These are phyloP conservation scores for Xestobium rufovillosum DNA, from an alignment of 2,888 invertebrate genomes.

Conservation along the genomic window DNA sequence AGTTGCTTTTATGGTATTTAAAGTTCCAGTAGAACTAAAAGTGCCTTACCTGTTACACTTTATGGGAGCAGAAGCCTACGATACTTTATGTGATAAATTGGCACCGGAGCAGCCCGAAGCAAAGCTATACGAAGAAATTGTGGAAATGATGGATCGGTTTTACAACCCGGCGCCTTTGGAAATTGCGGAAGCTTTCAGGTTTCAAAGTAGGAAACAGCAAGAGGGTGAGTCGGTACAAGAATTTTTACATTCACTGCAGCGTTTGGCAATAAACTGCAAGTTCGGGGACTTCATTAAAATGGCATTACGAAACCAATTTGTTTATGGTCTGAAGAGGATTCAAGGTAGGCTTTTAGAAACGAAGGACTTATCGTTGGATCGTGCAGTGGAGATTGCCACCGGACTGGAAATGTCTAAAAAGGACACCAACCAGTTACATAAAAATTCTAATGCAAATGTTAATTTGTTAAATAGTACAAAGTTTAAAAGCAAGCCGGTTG, in stretches of 20 bases:
- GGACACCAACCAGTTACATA: constrained; percentile 21
- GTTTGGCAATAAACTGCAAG: constrained; percentile 5
- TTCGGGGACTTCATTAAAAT: constrained; percentile 2
- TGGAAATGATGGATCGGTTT: constrained; percentile 4
- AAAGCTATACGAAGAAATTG: constrained; percentile 4
- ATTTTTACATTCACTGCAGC: too few species aligned
- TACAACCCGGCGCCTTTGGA: constrained; percentile 21
- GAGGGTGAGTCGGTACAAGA: constrained; percentile 17
- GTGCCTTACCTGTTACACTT: constrained; percentile 15
- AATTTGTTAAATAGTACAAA: constrained; percentile 4
- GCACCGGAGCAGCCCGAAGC: constrained; percentile 5
- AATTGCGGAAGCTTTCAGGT: constrained; percentile 24
- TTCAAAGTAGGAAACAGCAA: constrained; percentile 23
- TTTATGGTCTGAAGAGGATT: constrained; percentile 24
- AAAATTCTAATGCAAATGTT: not conserved
- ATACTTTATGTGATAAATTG: constrained; percentile 11
- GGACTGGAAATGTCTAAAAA: constrained; percentile 23
- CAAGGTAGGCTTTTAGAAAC: constrained; percentile 24
- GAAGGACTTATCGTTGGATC: constrained; percentile 20
- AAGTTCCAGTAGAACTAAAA: constrained; percentile 6
- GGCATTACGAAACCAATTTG: constrained; percentile 26
- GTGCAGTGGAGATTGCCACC: constrained; percentile 20
- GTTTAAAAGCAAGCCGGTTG: constrained; percentile 1
- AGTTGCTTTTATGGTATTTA: constrained; percentile 14
- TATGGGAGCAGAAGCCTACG: constrained; percentile 17